phyloP scores from a whole-genome alignment of 2,888 invertebrate species.

The Heliconius charithonia region DNA sequence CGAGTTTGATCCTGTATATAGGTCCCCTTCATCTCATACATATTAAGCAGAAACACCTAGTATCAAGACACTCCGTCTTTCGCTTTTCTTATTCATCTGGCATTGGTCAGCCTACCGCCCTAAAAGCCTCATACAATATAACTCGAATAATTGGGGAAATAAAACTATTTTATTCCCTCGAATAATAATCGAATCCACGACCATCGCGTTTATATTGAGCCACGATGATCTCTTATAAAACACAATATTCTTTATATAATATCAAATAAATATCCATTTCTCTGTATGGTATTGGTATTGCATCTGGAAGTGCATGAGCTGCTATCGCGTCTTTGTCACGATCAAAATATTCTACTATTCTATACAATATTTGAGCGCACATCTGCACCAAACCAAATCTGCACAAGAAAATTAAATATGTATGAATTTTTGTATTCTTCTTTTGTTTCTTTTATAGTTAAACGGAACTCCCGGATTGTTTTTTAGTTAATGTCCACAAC shows the following conservation, averaged over 20 bases:
- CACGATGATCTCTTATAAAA: background rate
- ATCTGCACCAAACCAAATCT: constrained; percentile 19
- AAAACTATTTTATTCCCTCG: no score
- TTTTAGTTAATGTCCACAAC: no score
- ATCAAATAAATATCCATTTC: constrained; percentile 6
- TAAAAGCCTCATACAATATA: no score
- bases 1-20: no score
- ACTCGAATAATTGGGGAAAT: no score
- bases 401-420: constrained; percentile 4
- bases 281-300: constrained; percentile 8
- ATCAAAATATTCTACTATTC: constrained; percentile 12
- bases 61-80: no score
- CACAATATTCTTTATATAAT: background rate
- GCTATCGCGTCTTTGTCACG: constrained; percentile 21
- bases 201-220: background rate
- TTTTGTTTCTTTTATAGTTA: no score
- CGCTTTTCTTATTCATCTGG: no score
- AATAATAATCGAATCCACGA: background rate
- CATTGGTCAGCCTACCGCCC: no score
- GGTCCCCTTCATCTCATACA: no score
- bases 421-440: background rate
- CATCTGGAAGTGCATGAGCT: constrained; percentile 18
- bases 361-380: constrained; percentile 7
- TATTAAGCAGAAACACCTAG: no score
- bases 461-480: no score